phyloP scores from a whole-genome alignment of 2,888 invertebrate species.

The Synergus gifuensis region DNA sequence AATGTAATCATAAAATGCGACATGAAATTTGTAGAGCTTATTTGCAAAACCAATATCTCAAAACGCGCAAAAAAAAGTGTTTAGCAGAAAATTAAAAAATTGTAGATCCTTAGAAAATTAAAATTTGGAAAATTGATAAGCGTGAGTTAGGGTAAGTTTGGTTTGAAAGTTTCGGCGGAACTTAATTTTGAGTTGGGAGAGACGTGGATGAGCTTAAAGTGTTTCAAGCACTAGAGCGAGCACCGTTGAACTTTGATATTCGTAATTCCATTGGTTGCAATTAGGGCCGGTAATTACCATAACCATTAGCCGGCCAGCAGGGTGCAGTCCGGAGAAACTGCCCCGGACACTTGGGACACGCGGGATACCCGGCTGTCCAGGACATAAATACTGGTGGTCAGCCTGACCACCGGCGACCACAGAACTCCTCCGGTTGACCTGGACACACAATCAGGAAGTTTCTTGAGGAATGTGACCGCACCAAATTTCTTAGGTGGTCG shows the following conservation, averaged over 20 bases:
- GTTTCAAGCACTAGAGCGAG: constrained; percentile 31
- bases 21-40: too few species aligned
- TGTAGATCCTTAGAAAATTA: not conserved
- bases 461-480: constrained; percentile 76
- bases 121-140: not conserved
- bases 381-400: constrained; percentile 77
- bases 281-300: constrained; percentile 78
- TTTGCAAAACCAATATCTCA: too few species aligned
- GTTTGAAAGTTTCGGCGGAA: constrained; percentile 2
- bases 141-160: not conserved
- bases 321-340: constrained; percentile 66
- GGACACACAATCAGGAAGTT: constrained; percentile 78
- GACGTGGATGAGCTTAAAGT: constrained; percentile 25
- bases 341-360: constrained; percentile 66
- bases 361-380: constrained; percentile 64
- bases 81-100: too few species aligned
- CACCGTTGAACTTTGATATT: constrained; percentile 75
- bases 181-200: constrained; percentile 27
- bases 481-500: constrained; percentile 76
- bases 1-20: too few species aligned
- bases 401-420: constrained; percentile 68
- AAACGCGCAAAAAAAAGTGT: too few species aligned
- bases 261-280: constrained; percentile 78
- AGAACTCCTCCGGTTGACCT: constrained; percentile 65
- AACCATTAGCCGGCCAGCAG: constrained; percentile 74